A percentile compares a stretch with the other conserved stretches of the same genome.
Evolutionary conservation across 2,797 vertebrate genomes (phyloP).

Genomic region (Lagocephalus sceleratus): DNA sequence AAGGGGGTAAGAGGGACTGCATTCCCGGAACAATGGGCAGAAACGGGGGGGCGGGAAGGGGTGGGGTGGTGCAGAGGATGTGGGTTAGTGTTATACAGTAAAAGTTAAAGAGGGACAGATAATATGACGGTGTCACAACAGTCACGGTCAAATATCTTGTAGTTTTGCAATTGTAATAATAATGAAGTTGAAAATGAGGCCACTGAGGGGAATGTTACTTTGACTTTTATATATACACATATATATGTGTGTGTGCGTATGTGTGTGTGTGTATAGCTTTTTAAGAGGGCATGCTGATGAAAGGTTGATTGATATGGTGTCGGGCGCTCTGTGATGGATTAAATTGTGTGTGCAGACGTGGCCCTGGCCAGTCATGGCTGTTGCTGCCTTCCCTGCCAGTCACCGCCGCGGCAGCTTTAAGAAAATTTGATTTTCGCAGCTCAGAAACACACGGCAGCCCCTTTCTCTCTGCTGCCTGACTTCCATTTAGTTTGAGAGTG

Average conservation of each 20-base stretch:
- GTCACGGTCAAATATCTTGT: conserved; percentile 12
- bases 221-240: no score
- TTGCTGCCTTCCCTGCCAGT: conserved; percentile 75
- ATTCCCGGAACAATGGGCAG: conserved; percentile 83
- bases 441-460: conserved; percentile 82
- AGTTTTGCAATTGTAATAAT: no score
- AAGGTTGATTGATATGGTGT: conserved; percentile 98
- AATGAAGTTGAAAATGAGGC: no score
- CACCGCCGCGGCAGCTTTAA: conserved; percentile 78
- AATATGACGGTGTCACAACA: conserved; percentile 16
- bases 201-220: no score
- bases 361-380: conserved; percentile 83
- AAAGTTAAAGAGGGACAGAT: conserved; percentile 55
- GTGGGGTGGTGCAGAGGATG: conserved; percentile 41
- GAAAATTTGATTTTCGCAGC: conserved; percentile 86
- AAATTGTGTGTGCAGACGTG: conserved; percentile 98
- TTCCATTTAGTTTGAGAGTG: conserved; percentile 88
- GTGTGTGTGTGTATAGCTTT: conserved; percentile 72
- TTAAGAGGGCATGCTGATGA: conserved; percentile 88
- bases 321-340: conserved; percentile 96
- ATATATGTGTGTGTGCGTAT: conserved; percentile 68
- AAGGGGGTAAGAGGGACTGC: conserved; percentile 70
- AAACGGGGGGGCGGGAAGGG: conserved; percentile 62
- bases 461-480: conserved; percentile 83
- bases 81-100: conserved; percentile 42